Base-by-base conservation (phyloP, 2,888 invertebrate species). In the Luperina nickerlii region DNA sequence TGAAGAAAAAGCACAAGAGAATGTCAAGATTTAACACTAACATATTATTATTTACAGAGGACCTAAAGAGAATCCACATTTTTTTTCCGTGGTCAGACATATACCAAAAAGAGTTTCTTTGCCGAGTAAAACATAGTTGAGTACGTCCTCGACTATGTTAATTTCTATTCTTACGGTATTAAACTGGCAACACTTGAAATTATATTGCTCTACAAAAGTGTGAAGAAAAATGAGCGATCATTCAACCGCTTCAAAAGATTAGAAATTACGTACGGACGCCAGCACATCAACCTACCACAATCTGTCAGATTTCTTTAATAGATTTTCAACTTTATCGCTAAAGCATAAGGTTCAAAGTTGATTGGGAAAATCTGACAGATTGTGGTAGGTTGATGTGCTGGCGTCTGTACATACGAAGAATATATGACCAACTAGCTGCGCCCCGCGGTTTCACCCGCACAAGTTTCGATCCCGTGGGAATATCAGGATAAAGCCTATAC, bases 11-110 rank as follows among this genome's bases (percentile, higher is more conserved):
- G 74, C 78, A 57, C 54, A 67, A 24, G 70, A 69, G 75, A 82
- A 78, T 82, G 63, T 60, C 54, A 69, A 67, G 74, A 79, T 86
- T 85, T 82, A 69, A 80, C 68, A n/a, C 57, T 54, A 24, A 76
- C 65, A 72, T 75, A 70, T n/a, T n/a, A n/a, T n/a, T n/a, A n/a
- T 76, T 71, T 78, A 32, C 60, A 54, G 20, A 0, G 15, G 5
- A 78, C 48, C 54, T 71, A 67, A 63, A 74, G 45, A 20, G 73
- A 51, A 81, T 69, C 32, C 57, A 45, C n/a, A n/a, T 51, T 27
- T 32, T 32, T 78, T 80, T 72, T 65, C 42, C 20, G 45, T 62
- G 78, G 78, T 60, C 32, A 54, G 1, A 20, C 32, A 45, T 38
- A 38, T 18, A 5, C 6, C 0, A 6, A 78, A 48, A 38, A 32